These are phyloP conservation scores for Lepus americanus DNA, from an alignment of 2,113 vertebrate species.

Conservation along the genomic window DNA sequence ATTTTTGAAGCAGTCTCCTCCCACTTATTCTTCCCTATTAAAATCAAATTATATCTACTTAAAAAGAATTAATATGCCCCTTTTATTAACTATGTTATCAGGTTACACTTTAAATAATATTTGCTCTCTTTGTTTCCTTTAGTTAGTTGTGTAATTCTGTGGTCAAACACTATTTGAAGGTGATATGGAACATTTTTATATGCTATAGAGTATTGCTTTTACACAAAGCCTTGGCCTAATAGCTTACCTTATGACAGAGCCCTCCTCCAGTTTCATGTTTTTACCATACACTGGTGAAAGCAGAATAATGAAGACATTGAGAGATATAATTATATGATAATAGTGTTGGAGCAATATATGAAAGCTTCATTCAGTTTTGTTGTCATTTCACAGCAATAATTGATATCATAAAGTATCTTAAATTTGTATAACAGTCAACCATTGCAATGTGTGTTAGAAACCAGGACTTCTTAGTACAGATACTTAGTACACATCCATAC, in stretches of 20 bases:
- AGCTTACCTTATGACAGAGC: neutral
- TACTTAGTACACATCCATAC: neutral
- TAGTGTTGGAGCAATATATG: neutral
- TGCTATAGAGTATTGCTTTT: neutral
- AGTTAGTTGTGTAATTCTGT: constrained; percentile 17
- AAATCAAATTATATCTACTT: constrained; percentile 32
- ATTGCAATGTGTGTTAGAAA: constrained; percentile 18
- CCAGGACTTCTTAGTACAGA: neutral
- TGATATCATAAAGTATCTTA: neutral
- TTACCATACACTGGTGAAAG: neutral
- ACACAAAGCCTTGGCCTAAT: neutral
- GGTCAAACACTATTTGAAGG: neutral
- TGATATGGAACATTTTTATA: neutral
- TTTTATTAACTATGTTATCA: constrained; percentile 23
- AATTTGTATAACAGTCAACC: neutral
- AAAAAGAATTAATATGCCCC: neutral
- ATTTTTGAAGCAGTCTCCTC: constrained; percentile 16
- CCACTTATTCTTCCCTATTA: neutral
- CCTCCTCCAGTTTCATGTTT: neutral
- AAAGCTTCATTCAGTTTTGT: neutral
- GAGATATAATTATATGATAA: constrained; percentile 10
- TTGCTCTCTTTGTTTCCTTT: neutral
- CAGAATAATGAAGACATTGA: neutral
- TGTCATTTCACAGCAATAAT: constrained; percentile 6
- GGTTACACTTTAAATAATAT: neutral